Conservation (phyloP, 2,888 invertebrate species). For the Helicoverpa assulta region DNA sequence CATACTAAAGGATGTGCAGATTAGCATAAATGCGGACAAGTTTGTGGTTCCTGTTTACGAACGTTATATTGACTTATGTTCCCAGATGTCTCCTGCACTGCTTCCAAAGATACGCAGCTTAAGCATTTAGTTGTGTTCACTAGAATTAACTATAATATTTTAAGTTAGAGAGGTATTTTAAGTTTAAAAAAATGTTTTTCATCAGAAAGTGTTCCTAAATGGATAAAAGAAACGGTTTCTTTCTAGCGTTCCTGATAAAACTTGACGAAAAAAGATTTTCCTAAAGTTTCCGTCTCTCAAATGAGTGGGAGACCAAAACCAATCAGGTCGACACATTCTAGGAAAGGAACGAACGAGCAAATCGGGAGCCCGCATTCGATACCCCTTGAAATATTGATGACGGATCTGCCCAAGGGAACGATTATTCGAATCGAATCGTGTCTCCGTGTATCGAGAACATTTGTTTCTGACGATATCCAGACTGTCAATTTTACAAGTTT, state of each 20-base stretch:
- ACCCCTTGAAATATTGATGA: slow-evolving; percentile 82
- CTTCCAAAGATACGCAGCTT: slow-evolving; percentile 53
- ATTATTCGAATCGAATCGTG: slow-evolving; percentile 76
- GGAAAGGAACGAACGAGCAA: slow-evolving; percentile 72
- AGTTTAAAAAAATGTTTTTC: too few relatives aligned
- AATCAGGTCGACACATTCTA: slow-evolving; percentile 72
- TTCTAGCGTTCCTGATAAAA: neutral
- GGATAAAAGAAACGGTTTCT: neutral
- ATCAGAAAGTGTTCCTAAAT: neutral
- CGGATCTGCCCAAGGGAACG: slow-evolving; percentile 77
- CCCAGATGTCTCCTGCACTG: slow-evolving; percentile 52
- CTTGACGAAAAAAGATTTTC: slow-evolving; percentile 8
- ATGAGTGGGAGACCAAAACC: slow-evolving; percentile 71
- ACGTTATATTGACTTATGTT: slow-evolving; percentile 60
- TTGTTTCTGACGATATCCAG: slow-evolving; percentile 68
- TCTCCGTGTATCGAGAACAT: slow-evolving; percentile 73
- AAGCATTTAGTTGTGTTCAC: slow-evolving; percentile 15
- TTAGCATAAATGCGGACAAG: slow-evolving; percentile 59
- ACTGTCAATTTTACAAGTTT: slow-evolving; percentile 77
- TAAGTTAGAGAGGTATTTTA: too few relatives aligned
- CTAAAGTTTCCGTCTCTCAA: slow-evolving; percentile 55
- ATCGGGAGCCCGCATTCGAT: slow-evolving; percentile 73
- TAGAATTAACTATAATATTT: slow-evolving; percentile 12
- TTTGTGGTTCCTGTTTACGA: slow-evolving; percentile 40
- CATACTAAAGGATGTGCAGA: slow-evolving; percentile 39